Evolutionary conservation across 2,888 invertebrate genomes (phyloP), one percentile per base, ranked within the genome.

Genomic region (Bembecia ichneumoniformis): DNA sequence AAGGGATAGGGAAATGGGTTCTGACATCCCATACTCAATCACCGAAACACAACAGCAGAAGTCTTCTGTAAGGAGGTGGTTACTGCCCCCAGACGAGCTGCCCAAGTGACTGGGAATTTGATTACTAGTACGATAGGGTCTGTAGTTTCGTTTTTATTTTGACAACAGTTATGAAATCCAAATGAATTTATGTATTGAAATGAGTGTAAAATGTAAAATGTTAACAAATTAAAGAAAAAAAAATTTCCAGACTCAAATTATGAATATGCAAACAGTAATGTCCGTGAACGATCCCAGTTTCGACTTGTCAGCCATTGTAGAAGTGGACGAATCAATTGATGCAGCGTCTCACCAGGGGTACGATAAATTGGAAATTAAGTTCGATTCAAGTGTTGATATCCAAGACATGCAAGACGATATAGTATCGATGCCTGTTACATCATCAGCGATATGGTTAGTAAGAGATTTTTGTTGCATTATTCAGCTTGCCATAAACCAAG

Each of bases 251-350:
- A 71, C 77, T 0, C 87, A 87, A 74, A 65, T 87, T 48, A 68
- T 84, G 63, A 87, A 78, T 54, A 81, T 88, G 79, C 87, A 87
- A 56, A 80, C 81, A 0, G 69, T 88, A 66, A 71, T 88, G 49
- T 75, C 87, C 0, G 70, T 77, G 13, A 77, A 78, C 51, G 88
- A 88, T 47, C 87, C 87, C 0, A 83, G 82, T 54, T 87, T 87
- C 51, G 87, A 88, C 57, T 62, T 88, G 2, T 82, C 87, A 0
- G 87, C 87, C 2, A 87, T 88, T 44, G 79, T 86, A 0, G 88
- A 88, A 55, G 79, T 84, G 1, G 84, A 87, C 7, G 88, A 88
- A 59, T 62, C 63, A 1, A 81, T 77, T 50, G 86, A 86, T 40
- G 68, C 54, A 0, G 44, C 71, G 7, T 81, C 80, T 3, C 80